phyloP scores from a whole-genome alignment of 2,113 vertebrate species.

The Oplegnathus fasciatus region DNA sequence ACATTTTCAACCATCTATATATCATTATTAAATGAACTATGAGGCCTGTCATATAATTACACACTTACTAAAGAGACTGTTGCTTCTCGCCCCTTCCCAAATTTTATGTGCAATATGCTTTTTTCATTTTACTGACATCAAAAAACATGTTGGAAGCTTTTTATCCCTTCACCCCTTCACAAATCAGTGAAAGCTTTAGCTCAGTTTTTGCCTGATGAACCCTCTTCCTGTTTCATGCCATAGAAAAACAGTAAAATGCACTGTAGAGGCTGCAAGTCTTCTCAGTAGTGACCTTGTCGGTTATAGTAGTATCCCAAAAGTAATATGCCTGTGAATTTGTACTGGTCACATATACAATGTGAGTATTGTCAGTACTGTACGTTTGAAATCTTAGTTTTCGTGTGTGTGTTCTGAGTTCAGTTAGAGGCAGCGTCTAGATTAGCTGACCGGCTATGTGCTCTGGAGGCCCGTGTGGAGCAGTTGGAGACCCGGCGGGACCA shows the following conservation, averaged over 20 bases:
- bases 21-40: background rate
- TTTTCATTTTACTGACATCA: background rate
- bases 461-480: conserved; percentile 80
- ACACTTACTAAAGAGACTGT: background rate
- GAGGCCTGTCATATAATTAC: background rate
- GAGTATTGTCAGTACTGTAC: background rate
- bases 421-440: conserved; percentile 77
- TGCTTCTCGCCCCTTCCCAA: background rate
- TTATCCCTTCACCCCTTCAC: background rate
- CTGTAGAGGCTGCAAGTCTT: background rate
- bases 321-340: background rate
- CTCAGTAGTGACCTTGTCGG: too few species aligned
- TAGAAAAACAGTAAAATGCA: background rate
- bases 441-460: conserved; percentile 73
- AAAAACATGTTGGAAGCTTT: background rate
- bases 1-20: background rate
- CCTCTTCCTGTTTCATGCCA: background rate
- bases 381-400: background rate
- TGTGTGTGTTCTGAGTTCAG: conserved; percentile 71
- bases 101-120: background rate
- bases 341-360: background rate
- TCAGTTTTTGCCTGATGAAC: too few species aligned
- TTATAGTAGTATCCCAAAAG: background rate
- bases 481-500: conserved; percentile 72
- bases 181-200: background rate